A percentile compares a stretch with the other conserved stretches of the same genome.
phyloP scores from a whole-genome alignment of 2,113 vertebrate species.

The Cynocephalus volans region DNA sequence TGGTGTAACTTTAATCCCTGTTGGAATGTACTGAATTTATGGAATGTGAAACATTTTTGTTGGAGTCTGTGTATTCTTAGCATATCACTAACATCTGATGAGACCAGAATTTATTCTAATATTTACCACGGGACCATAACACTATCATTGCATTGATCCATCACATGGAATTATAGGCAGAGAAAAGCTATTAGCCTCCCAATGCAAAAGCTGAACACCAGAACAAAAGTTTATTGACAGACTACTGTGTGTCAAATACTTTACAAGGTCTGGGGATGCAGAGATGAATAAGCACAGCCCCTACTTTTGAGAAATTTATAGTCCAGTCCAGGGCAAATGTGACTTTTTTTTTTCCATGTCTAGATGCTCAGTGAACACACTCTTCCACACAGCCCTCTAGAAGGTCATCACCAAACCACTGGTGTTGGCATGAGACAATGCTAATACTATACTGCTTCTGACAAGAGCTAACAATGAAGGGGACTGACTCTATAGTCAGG shows the following conservation, averaged over 20 bases:
- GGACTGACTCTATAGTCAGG: background rate
- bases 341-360: background rate
- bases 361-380: background rate
- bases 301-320: slow-evolving; percentile 1
- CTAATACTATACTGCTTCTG: background rate
- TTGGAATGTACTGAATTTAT: slow-evolving; percentile 76
- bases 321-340: background rate
- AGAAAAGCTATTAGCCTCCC: background rate
- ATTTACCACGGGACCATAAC: background rate
- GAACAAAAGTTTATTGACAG: background rate
- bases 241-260: background rate
- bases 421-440: background rate
- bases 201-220: background rate
- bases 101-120: slow-evolving; percentile 26
- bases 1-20: background rate
- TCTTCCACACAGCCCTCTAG: background rate
- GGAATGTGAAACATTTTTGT: slow-evolving; percentile 64
- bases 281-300: background rate
- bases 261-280: background rate
- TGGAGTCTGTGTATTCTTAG: slow-evolving; percentile 78
- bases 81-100: slow-evolving; percentile 62
- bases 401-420: background rate
- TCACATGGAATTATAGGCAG: slow-evolving; percentile 3
- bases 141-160: background rate
- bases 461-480: background rate